Evolutionary conservation across 2,113 vertebrate species (phyloP).

Genomic region (Camelus bactrianus): DNA sequence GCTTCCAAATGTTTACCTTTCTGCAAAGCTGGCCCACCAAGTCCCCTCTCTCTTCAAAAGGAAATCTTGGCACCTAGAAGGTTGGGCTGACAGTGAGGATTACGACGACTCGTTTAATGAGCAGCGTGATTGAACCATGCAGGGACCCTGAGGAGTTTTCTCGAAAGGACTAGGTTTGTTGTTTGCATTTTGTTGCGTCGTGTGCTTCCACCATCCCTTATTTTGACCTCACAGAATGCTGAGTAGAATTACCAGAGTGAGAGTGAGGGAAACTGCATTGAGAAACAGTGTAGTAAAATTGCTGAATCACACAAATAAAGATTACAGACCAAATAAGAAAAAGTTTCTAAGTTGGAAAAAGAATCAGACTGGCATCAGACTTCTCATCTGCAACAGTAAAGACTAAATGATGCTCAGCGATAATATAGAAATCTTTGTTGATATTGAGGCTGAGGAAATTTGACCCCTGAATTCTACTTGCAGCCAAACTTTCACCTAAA

Average conservation of each 20-base stretch:
- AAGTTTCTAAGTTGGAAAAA: neutral
- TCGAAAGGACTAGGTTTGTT: conserved; percentile 27
- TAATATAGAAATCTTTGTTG: neutral
- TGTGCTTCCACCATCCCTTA: conserved; percentile 58
- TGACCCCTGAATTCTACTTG: neutral
- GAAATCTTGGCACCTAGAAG: conserved; percentile 72
- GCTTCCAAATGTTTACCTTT: conserved; percentile 68
- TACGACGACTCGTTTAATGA: conserved; percentile 78
- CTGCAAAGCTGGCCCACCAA: conserved; percentile 52
- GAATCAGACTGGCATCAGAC: neutral
- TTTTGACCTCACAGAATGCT: conserved; percentile 59
- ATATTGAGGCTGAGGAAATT: neutral
- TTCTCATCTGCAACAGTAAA: neutral
- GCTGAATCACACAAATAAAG: neutral
- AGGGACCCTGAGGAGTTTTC: conserved; percentile 14
- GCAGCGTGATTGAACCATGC: conserved; percentile 48
- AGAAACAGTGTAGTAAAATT: neutral
- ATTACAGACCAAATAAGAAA: neutral
- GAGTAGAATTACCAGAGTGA: neutral
- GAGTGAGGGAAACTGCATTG: neutral
- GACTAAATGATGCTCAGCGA: neutral
- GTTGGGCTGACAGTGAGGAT: conserved; percentile 73
- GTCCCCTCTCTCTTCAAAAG: conserved; percentile 67
- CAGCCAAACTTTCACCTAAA: neutral
- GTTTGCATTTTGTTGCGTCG: conserved; percentile 62